These are phyloP conservation scores for Chloropsis cyanopogon DNA, from an alignment of 2,113 vertebrate genomes.

Conservation along the genomic window DNA sequence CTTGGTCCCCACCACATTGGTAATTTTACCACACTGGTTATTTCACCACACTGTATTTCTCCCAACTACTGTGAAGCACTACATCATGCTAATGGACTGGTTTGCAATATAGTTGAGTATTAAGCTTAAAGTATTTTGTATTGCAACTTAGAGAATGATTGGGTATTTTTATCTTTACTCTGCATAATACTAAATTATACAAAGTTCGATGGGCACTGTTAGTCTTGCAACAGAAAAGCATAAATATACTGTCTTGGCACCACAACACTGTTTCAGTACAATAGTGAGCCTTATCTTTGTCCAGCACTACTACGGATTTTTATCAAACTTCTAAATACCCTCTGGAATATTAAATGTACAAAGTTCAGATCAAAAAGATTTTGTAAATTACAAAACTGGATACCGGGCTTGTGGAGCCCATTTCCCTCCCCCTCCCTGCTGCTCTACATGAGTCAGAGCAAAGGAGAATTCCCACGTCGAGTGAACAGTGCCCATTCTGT, in stretches of 20 bases:
- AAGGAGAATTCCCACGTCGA: slow-evolving; percentile 11
- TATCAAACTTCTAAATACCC: slow-evolving; percentile 6
- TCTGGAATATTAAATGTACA: not conserved
- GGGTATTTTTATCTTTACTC: not conserved
- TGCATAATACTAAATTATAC: not conserved
- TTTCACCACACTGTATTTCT: not conserved
- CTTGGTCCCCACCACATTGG: not conserved
- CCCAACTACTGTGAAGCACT: not conserved
- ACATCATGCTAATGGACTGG: not conserved
- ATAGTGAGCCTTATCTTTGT: slow-evolving; percentile 54
- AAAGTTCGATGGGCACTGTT: not conserved
- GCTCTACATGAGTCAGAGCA: not conserved
- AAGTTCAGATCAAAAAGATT: slow-evolving; percentile 17
- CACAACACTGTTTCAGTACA: slow-evolving; percentile 11
- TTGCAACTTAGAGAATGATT: not conserved
- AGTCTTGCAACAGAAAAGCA: not conserved
- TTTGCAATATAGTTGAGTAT: not conserved
- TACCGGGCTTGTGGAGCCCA: not conserved
- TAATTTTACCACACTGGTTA: not conserved
- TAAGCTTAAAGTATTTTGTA: not conserved
- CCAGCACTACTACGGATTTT: not conserved
- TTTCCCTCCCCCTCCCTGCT: slow-evolving; percentile 14
- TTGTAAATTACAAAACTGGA: slow-evolving; percentile 9
- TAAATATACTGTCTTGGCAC: slow-evolving; percentile 29
- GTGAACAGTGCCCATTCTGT: slow-evolving; percentile 33